Percentiles rank a stretch among this genome's conserved stretches.
phyloP scores from a whole-genome alignment of 2,797 vertebrate species.

The Darevskia mixta region DNA sequence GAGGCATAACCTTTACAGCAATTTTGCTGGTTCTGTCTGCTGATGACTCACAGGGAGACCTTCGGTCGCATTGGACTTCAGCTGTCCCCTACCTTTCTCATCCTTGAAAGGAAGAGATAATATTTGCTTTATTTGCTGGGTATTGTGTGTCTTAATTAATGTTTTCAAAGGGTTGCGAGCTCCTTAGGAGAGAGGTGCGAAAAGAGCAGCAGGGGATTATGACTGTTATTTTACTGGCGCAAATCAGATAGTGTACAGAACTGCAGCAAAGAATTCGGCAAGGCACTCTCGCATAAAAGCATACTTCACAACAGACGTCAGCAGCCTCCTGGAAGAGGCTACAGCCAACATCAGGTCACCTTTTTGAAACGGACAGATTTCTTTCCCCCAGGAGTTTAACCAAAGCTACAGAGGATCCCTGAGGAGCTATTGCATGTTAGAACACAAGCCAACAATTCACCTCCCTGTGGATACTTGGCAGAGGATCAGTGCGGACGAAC shows the following conservation, averaged over 20 bases:
- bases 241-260: not conserved
- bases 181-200: not conserved
- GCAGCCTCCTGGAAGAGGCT: not conserved
- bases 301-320: not conserved
- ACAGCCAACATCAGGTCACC: not conserved
- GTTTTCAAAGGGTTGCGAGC: not conserved
- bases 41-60: not conserved
- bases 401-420: not conserved
- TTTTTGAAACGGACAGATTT: not conserved
- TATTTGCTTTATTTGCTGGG: conserved; percentile 9
- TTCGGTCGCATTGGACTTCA: not conserved
- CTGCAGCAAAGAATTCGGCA: not conserved
- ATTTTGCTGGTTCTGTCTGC: not conserved
- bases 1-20: not conserved
- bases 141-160: conserved; percentile 21
- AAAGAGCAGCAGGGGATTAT: not conserved
- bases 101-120: conserved; percentile 6
- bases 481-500: not conserved
- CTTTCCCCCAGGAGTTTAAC: not conserved
- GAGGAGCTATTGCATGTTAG: not conserved
- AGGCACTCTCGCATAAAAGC: not conserved
- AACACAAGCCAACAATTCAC: not conserved
- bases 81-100: not conserved
- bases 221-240: not conserved
- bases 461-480: not conserved